phyloP scores from a whole-genome alignment of 2,888 invertebrate species.

The Thera britannica region DNA sequence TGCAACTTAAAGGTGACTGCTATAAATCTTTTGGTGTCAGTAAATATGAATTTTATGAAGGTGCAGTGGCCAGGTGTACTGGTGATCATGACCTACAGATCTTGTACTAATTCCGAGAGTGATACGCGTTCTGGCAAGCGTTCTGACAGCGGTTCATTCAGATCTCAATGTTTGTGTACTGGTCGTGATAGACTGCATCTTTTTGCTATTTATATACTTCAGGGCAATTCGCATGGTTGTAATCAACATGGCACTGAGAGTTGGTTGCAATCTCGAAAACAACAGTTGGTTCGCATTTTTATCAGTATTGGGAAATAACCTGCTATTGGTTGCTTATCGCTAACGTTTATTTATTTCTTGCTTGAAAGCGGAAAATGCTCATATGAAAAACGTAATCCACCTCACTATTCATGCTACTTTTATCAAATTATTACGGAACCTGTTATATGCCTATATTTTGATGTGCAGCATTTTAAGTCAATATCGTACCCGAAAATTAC shows the following conservation, averaged over 20 bases:
- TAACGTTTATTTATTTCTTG: background rate
- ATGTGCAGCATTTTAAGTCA: background rate
- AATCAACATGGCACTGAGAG: background rate
- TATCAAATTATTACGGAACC: no score
- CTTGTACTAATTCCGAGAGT: constrained; percentile 62
- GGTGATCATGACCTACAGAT: constrained; percentile 77
- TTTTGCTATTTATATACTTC: constrained; percentile 19
- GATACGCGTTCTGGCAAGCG: constrained; percentile 69
- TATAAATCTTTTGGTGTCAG: constrained; percentile 29
- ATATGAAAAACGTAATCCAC: background rate
- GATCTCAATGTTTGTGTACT: constrained; percentile 52
- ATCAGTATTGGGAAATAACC: constrained; percentile 48
- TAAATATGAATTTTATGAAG: constrained; percentile 29
- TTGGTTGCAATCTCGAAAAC: background rate
- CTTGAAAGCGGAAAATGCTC: background rate
- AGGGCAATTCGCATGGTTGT: background rate
- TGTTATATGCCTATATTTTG: background rate
- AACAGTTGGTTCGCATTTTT: constrained; percentile 4
- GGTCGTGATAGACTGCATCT: constrained; percentile 45
- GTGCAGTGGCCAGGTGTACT: constrained; percentile 55
- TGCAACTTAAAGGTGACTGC: constrained; percentile 39
- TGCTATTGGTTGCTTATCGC: constrained; percentile 72
- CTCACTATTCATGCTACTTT: background rate
- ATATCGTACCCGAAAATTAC: no score
- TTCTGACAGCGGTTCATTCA: constrained; percentile 76